Conservation (phyloP, 2,888 invertebrate species). For the Lepas anatifera region DNA sequence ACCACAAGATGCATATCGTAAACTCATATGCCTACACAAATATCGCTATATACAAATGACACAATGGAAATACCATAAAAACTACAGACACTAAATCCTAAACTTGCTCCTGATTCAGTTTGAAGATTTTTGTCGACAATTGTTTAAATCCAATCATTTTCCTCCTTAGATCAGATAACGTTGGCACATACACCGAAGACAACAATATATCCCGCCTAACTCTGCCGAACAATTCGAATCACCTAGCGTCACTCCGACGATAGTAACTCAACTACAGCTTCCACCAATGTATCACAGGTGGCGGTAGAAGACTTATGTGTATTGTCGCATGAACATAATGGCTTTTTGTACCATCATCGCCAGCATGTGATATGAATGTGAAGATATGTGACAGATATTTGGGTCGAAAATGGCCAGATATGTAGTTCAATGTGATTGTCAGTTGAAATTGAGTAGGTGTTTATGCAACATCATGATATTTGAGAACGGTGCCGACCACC, state of each 20-base stretch:
- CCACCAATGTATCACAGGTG: slow-evolving; percentile 5
- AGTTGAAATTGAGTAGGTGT: neutral
- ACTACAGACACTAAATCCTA: neutral
- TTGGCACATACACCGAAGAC: slow-evolving; percentile 12
- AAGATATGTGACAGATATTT: neutral
- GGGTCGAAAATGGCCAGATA: neutral
- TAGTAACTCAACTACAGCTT: neutral
- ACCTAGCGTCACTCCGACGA: no score
- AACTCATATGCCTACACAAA: neutral
- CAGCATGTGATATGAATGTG: slow-evolving; percentile 7
- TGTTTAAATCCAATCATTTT: no score
- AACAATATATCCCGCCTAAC: neutral
- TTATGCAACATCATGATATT: neutral
- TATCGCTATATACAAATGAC: slow-evolving; percentile 4
- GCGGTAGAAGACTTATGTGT: neutral
- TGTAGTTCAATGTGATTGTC: neutral
- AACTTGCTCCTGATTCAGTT: neutral
- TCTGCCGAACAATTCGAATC: no score
- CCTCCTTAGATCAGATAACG: neutral
- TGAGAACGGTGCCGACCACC: no score
- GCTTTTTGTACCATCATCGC: slow-evolving; percentile 10
- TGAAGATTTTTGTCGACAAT: no score
- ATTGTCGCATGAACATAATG: neutral
- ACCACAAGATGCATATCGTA: neutral
- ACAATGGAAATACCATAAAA: slow-evolving; percentile 10